phyloP scores from a whole-genome alignment of 2,797 vertebrate species.

The Masticophis lateralis region DNA sequence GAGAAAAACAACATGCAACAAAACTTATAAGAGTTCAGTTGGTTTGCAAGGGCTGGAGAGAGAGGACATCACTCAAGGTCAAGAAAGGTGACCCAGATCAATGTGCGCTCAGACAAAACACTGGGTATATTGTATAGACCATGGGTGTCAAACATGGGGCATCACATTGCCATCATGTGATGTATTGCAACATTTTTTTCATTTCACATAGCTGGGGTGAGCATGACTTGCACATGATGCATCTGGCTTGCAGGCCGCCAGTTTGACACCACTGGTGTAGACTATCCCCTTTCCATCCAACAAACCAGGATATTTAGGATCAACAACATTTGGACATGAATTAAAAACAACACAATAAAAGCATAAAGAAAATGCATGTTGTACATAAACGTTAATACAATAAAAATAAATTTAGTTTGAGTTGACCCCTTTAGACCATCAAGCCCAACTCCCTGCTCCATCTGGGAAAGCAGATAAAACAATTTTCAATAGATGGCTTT shows the following conservation, averaged over 20 bases:
- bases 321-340: background rate
- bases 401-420: background rate
- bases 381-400: background rate
- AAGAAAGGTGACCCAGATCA: background rate
- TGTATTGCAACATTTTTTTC: no score
- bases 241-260: no score
- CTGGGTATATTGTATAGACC: background rate
- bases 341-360: background rate
- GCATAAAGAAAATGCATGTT: background rate
- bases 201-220: rapidly evolving
- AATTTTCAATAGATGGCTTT: background rate
- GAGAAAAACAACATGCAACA: background rate
- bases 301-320: background rate
- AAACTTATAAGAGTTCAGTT: background rate
- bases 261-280: no score
- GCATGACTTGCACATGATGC: no score
- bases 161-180: no score
- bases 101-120: background rate
- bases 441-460: background rate
- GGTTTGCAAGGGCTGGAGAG: background rate
- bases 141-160: no score
- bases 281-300: background rate
- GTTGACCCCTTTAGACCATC: background rate
- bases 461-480: background rate
- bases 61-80: background rate